Evolutionary conservation across 1,140 invertebrate genomes (phyloP).

Genomic region (Protaetia brevitarsis): DNA sequence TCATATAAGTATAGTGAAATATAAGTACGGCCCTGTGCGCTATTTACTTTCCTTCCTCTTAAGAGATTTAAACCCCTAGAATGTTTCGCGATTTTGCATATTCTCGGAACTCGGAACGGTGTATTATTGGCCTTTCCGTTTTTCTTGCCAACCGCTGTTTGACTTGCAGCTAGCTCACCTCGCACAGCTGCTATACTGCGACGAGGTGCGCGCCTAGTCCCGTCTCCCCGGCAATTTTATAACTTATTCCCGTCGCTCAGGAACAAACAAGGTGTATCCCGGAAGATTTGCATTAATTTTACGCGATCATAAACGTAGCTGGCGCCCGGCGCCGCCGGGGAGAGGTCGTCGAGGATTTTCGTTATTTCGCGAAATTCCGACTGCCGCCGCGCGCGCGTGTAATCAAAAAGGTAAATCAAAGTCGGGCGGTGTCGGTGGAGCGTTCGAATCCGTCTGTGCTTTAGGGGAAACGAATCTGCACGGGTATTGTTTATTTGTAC

Average conservation of each 20-base stretch:
- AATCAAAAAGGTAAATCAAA: constrained; percentile 40
- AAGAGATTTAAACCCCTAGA: constrained; percentile 41
- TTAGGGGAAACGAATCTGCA: not conserved
- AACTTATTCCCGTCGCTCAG: constrained; percentile 34
- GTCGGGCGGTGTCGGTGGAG: not conserved
- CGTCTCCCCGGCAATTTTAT: constrained; percentile 41
- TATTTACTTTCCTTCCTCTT: not conserved
- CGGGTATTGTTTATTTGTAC: constrained; percentile 36
- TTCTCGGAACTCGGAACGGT: constrained; percentile 19
- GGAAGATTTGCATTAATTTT: constrained; percentile 45
- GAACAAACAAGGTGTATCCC: constrained; percentile 44
- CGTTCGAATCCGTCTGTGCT: not conserved
- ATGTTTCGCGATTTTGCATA: constrained; percentile 43
- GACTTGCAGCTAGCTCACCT: not conserved
- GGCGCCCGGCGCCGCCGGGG: not conserved
- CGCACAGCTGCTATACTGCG: no score
- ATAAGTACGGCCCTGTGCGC: not conserved
- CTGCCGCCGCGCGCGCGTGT: constrained; percentile 21
- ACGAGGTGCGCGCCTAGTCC: no score
- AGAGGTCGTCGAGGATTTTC: not conserved
- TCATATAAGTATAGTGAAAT: no score
- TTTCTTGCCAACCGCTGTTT: constrained; percentile 9
- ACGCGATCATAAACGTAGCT: constrained; percentile 40
- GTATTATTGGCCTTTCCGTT: not conserved
- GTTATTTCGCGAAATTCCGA: not conserved